Percentiles rank a stretch among this genome's conserved stretches.
Conservation (phyloP, 2,113 vertebrate genomes). For the Alexandromys fortis region DNA sequence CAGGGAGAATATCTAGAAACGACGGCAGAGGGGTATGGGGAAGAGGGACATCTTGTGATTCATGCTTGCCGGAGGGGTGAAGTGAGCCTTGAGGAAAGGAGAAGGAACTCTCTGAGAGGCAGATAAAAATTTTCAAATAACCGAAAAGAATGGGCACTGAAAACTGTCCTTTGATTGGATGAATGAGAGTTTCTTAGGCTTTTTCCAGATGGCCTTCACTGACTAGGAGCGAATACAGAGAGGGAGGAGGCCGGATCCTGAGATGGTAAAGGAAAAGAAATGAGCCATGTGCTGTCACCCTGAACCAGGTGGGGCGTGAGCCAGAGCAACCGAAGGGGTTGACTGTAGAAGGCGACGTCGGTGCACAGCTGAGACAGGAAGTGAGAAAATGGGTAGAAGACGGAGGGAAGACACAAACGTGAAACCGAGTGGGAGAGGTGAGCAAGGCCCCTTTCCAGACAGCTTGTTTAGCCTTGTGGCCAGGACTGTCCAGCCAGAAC, state of each 20-base stretch:
- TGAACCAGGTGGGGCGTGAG: not conserved
- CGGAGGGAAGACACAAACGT: not conserved
- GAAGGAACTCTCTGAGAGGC: not conserved
- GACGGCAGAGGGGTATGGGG: not conserved
- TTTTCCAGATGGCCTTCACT: not conserved
- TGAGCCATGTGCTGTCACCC: not conserved
- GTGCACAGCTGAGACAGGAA: not conserved
- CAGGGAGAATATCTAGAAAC: not conserved
- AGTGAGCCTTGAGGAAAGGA: not conserved
- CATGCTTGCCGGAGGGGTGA: not conserved
- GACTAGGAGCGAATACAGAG: not conserved
- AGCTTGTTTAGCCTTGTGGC: not conserved
- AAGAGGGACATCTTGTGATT: not conserved
- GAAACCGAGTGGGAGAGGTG: not conserved
- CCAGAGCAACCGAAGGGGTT: not conserved
- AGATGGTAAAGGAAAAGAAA: not conserved
- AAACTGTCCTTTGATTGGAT: not conserved
- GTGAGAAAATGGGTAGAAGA: not conserved
- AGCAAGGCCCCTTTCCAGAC: not conserved
- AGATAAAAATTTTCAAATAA: not conserved
- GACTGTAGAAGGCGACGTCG: not conserved
- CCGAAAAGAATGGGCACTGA: not conserved
- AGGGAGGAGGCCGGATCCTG: not conserved
- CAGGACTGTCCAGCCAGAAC: not conserved
- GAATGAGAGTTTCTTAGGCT: not conserved